Evolutionary conservation across 2,797 vertebrate genomes (phyloP).

Genomic region (Halcyon smyrnensis): DNA sequence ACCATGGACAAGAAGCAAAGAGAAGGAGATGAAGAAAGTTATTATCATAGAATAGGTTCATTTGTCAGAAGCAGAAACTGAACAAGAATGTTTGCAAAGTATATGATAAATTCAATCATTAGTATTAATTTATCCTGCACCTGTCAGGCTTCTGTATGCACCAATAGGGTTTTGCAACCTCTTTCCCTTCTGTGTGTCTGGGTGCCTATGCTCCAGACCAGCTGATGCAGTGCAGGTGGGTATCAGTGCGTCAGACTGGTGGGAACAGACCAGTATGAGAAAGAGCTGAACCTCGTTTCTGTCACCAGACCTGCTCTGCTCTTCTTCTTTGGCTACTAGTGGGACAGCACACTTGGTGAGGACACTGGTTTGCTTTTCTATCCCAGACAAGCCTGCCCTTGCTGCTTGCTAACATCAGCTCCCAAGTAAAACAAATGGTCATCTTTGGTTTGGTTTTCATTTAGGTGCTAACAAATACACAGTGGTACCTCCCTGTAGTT

Average conservation of each 20-base stretch:
- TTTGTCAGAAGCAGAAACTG: not conserved
- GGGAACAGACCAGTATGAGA: not conserved
- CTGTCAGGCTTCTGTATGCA: not conserved
- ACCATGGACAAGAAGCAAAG: not conserved
- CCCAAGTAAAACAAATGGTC: not conserved
- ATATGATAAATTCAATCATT: not conserved
- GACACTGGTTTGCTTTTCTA: not conserved
- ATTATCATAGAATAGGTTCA: not conserved
- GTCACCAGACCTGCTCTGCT: not conserved
- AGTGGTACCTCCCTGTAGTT: not conserved
- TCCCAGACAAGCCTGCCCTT: not conserved
- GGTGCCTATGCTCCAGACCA: not conserved
- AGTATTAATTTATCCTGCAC: not conserved
- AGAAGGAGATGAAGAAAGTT: not conserved
- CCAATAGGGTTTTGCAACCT: not conserved
- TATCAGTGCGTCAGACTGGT: not conserved
- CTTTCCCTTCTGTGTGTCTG: not conserved
- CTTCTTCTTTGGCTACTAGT: not conserved
- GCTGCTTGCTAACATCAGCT: not conserved
- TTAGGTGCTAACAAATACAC: not conserved
- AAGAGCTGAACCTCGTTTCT: not conserved
- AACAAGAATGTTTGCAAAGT: not conserved
- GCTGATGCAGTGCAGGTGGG: not conserved
- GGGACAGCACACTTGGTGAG: not conserved
- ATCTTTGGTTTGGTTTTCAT: not conserved